Conservation (phyloP, 2,113 vertebrate species). For the Phyllopteryx taeniolatus region DNA sequence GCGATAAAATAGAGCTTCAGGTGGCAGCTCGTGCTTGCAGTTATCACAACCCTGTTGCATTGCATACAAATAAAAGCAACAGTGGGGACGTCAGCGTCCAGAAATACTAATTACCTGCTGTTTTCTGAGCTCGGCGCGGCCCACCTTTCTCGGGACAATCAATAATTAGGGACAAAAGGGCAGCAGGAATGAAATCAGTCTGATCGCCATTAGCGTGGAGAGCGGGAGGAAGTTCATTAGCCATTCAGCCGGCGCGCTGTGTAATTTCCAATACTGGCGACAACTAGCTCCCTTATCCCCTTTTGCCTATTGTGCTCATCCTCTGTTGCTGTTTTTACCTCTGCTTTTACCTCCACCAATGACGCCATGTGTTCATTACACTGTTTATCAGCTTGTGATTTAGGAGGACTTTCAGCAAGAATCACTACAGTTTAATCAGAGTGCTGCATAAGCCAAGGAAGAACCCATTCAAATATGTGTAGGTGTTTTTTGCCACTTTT, state of each 20-base stretch:
- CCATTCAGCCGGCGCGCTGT: conserved; percentile 58
- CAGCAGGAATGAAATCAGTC: conserved; percentile 65
- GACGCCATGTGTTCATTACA: conserved; percentile 48
- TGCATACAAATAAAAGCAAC: conserved; percentile 67
- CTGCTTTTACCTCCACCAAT: background rate
- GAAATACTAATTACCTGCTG: conserved; percentile 78
- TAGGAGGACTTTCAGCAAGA: background rate
- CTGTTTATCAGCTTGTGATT: background rate
- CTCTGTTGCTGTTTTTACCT: conserved; percentile 6
- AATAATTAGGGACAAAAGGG: conserved; percentile 73
- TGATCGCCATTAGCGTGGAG: conserved; percentile 70
- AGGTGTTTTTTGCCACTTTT: background rate
- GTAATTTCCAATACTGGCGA: conserved; percentile 71
- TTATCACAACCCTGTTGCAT: conserved; percentile 40
- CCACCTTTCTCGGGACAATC: conserved; percentile 73
- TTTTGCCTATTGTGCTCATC: conserved; percentile 59
- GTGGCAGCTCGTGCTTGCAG: conserved; percentile 28
- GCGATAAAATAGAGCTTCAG: conserved; percentile 47
- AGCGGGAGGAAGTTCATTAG: conserved; percentile 72
- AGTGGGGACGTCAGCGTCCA: conserved; percentile 62
- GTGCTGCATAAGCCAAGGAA: background rate
- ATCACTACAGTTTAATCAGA: background rate
- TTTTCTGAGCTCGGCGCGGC: conserved; percentile 65
- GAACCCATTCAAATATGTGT: background rate
- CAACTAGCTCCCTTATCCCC: conserved; percentile 54